Base-by-base conservation (phyloP, 1,140 invertebrate genomes). In the Zaprionus lachaisei region DNA sequence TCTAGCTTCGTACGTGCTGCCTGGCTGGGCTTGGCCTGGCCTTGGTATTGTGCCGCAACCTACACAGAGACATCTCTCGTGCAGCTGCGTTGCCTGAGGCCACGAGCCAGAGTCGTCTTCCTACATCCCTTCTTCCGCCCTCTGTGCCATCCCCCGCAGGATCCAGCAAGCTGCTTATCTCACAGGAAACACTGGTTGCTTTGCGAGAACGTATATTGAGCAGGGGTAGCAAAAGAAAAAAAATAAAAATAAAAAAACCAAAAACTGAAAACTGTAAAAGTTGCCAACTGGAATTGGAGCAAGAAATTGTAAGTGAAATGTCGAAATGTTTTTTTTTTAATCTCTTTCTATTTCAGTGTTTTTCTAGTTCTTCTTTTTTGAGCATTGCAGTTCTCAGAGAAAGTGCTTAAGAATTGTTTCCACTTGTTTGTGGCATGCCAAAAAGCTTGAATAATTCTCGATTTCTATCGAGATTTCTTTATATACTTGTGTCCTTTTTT, bases 161-260 rank as follows among this genome's bases (percentile, higher is more conserved):
- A 41, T 6, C 38, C 37, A 57, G 56, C 64, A 75, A 83, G 71
- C 83, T 87, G 84, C 84, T 89, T 89, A 89, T 89, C 84, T 89
- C 84, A 74, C 80, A 74, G 81, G 72, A 89, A 90, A 89, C 84
- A 89, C 84, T 89, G 84, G 84, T 89, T 89, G 84, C 84, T 90
- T 90, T 74, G 54, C 44, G 20, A 62, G 63, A 24, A 34, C 20
- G 41, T 20, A 71, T 31, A 31, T 66, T 41, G 24, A 65, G 54
- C 5, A 15, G 26, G 26, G 6, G 12, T 15, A 15, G 38, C 37
- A 54, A 26, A 38, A 28, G 20, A 20, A 64, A 15, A 56, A 41
- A 61, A 34, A 20, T 22, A 4, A 51, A 51, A 31, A 51, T 15
- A 22, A 34, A 63, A 49, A n/a, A n/a, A n/a, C n/a, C n/a, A 51